Percentiles rank a stretch among this genome's conserved stretches.
Evolutionary conservation across 2,113 vertebrate genomes (phyloP).

Genomic region (Ornithorhynchus anatinus): DNA sequence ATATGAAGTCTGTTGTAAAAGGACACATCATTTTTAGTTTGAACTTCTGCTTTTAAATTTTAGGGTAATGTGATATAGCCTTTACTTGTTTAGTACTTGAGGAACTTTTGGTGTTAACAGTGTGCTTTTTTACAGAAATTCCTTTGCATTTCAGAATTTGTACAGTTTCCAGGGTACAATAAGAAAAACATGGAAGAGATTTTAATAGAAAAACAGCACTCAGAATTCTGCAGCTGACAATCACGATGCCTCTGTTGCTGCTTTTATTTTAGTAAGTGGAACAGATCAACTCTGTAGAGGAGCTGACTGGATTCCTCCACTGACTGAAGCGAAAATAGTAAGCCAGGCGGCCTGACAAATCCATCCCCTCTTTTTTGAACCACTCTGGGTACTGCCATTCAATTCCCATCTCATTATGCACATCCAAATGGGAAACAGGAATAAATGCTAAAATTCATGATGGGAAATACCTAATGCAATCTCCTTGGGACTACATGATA

Average conservation of each 20-base stretch:
- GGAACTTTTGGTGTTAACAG: slow-evolving; percentile 57
- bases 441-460: neutral
- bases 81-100: slow-evolving; percentile 42
- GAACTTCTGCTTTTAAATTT: slow-evolving; percentile 59
- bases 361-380: neutral
- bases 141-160: slow-evolving; percentile 59
- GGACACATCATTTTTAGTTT: slow-evolving; percentile 56
- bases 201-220: slow-evolving; percentile 59
- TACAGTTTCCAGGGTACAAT: slow-evolving; percentile 64
- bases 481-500: neutral
- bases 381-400: neutral
- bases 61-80: slow-evolving; percentile 43
- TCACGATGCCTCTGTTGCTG: slow-evolving; percentile 14
- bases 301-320: neutral
- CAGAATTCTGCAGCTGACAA: slow-evolving; percentile 56
- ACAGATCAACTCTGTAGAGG: slow-evolving; percentile 20
- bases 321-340: slow-evolving; percentile 8
- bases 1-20: slow-evolving; percentile 53
- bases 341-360: neutral
- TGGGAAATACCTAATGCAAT: neutral
- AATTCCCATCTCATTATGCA: slow-evolving; percentile 1
- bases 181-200: slow-evolving; percentile 58
- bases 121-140: slow-evolving; percentile 58
- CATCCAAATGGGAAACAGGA: neutral
- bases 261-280: slow-evolving; percentile 39